phyloP scores from a whole-genome alignment of 2,113 vertebrate genomes.

The Vidua chalybeata region DNA sequence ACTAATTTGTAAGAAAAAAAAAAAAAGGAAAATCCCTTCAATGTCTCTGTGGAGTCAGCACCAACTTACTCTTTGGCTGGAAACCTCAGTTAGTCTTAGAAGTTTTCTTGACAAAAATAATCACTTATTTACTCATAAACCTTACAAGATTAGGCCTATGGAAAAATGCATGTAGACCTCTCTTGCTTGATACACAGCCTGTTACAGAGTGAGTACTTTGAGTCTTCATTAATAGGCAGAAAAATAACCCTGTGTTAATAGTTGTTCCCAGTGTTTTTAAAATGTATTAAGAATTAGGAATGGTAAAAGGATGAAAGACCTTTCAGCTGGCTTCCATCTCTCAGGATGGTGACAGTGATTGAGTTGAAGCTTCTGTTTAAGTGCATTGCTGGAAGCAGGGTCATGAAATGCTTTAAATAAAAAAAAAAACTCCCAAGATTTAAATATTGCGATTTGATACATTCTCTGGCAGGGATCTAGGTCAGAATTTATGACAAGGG shows the following conservation, averaged over 20 bases:
- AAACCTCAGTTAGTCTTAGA: not conserved
- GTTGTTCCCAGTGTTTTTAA: not conserved
- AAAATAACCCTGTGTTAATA: not conserved
- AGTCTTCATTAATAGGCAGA: not conserved
- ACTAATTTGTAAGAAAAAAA: not conserved
- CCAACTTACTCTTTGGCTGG: not conserved
- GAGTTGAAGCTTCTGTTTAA: not conserved
- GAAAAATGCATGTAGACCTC: not conserved
- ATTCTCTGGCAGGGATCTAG: not conserved
- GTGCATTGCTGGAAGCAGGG: not conserved
- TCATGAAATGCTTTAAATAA: not conserved
- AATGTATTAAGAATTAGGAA: not conserved
- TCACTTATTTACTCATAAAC: not conserved
- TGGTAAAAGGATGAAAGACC: not conserved
- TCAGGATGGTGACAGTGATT: not conserved
- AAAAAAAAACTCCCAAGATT: not conserved
- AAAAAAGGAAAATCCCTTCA: not conserved
- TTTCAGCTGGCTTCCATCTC: not conserved
- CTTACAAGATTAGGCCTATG: not conserved
- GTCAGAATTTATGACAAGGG: not conserved
- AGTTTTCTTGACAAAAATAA: not conserved
- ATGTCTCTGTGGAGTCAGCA: not conserved
- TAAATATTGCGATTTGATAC: not conserved
- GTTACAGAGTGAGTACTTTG: not conserved
- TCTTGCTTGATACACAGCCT: not conserved